Conservation (phyloP, 2,113 vertebrate genomes). For the Cervus canadensis region DNA sequence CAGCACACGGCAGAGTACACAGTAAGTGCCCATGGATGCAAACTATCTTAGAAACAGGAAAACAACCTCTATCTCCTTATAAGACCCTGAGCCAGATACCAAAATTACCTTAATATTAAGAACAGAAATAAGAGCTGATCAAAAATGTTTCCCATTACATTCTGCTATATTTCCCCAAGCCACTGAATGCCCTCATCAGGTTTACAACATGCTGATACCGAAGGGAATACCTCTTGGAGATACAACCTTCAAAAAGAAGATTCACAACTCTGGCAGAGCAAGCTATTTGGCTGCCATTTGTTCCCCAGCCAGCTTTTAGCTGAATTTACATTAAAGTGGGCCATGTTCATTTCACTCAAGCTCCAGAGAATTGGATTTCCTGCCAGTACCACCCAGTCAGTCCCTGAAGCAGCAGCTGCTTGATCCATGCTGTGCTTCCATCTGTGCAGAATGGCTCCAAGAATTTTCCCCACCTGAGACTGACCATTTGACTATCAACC, state of each 20-base stretch:
- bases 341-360: constrained; percentile 17
- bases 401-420: neutral
- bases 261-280: neutral
- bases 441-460: neutral
- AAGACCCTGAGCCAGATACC: neutral
- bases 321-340: neutral
- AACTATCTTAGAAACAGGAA: neutral
- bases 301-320: neutral
- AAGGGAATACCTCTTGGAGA: neutral
- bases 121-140: constrained; percentile 3
- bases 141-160: neutral
- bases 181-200: neutral
- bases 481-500: neutral
- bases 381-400: neutral
- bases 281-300: neutral
- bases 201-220: neutral
- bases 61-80: neutral
- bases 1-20: neutral
- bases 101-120: neutral
- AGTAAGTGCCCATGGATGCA: neutral
- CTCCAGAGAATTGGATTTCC: neutral
- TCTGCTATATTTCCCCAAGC: neutral
- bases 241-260: neutral
- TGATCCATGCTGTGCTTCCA: neutral
- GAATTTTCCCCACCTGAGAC: neutral